Base-by-base conservation (phyloP, 2,888 invertebrate genomes). In the Apoderus coryli region DNA sequence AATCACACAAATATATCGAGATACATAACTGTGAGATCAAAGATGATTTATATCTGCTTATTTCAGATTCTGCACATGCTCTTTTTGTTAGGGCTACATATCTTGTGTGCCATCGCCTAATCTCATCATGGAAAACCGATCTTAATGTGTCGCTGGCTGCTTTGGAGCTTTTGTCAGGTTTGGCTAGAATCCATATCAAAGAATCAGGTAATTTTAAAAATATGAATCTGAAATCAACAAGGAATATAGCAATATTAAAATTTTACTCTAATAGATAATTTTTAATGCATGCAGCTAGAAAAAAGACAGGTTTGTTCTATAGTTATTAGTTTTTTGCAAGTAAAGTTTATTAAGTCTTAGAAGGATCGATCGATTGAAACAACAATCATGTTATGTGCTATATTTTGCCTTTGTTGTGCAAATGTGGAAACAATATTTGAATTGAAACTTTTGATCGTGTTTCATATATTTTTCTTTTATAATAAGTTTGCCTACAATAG, bases 71-170 rank as follows among this genome's bases (percentile, higher is more conserved):
- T 27, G 81, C 82, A 0, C 78, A 81, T 53, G 88, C 88, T 2
- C 58, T 95, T 39, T 92, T 92, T 49, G 86, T 90, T 1, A 72
- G 88, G 35, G 86, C 92, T 4, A 89, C 90, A 0, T 89, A 90
- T 52, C 65, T 93, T 46, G 90, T 93, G 19, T 95, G 92, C 52
- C 92, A 92, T 58, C 77, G 90, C 12, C 65, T 95, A 35, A 92
- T 92, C 52, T 89, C 90, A 0, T 84, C 89, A 0, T 95, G 93
- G 93, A 93, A 90, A 61, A 79, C 84, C 0, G 93, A 95, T 59
- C 63, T 93, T 36, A 90, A 89, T 53, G 84, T 92, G 22, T 92
- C 92, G 0, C 60, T 95, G 32, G 92, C 93, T 1, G 93, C 93
- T 0, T 61, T 95, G 38, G 95, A 95, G 57, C 68, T 93, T 31